Evolutionary conservation across 2,888 invertebrate genomes (phyloP), one percentile per base, ranked within the genome.

Genomic region (Euzophera pinguis): DNA sequence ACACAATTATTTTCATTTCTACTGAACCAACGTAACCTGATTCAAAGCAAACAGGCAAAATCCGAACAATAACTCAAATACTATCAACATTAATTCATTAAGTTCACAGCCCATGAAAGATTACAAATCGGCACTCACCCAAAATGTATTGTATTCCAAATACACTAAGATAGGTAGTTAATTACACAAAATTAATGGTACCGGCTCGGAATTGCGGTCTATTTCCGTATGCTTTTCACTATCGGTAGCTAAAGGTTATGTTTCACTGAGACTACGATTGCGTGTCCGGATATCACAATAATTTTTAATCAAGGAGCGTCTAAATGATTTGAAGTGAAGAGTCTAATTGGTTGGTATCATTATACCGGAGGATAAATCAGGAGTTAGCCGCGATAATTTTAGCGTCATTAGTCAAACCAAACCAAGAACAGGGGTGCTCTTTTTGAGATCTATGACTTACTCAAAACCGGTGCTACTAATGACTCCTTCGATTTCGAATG

Each of bases 141-240:
- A 32, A 39, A 50, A 50, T 39, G 39, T 16, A 39, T 39, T 50
- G 35, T 51, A 51, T 43, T 49, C 35, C 43, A 37, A 51, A 50
- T 50, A 50, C 16, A 50, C 35, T 22, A 6, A 35, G 49, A 50
- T 50, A 39, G 49, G 16, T 43, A 51, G 43, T 59, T 53, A 53
- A 59, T 59, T 53, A 55, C 45, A 50, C 50, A 47, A 52, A 56
- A 57, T 56, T 57, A 60, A 60, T 49, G 53, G 52, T 53, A 45
- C 56, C 50, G 54, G 55, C 53, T 42, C 48, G 27, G 13, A 38
- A 56, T 56, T 53, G 38, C 38, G 43, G 34, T 29, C 51, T 54
- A 42, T 53, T 53, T 50, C 50, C 56, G 47, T 53, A 47, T 42
- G 42, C 52, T 53, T 56, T 56, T 53, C 57, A 56, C 52, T 59